A percentile compares a stretch with the other conserved stretches of the same genome.
These are phyloP conservation scores for Dendrocincla tyrannina DNA, from an alignment of 2,797 vertebrate species.

Conservation along the genomic window DNA sequence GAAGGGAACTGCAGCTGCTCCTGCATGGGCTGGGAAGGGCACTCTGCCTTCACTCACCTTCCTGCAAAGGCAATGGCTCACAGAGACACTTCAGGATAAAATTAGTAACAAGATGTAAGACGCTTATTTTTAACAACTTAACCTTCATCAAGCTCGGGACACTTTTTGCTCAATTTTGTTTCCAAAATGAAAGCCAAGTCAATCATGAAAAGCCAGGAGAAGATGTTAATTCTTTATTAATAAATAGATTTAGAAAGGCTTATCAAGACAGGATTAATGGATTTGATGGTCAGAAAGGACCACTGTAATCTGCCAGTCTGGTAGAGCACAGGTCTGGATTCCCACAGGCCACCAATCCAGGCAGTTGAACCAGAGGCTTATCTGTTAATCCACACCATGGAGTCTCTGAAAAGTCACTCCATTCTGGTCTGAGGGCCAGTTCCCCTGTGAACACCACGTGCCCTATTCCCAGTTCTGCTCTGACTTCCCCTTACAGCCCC, in stretches of 20 bases:
- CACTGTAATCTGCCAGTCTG: background rate
- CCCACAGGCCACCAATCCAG: background rate
- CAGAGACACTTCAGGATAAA: background rate
- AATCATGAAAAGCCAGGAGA: background rate
- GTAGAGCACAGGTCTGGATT: background rate
- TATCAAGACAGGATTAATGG: slow-evolving; percentile 39
- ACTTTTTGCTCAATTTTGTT: background rate
- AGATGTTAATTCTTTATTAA: slow-evolving; percentile 54
- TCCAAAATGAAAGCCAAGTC: slow-evolving; percentile 29
- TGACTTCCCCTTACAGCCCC: background rate
- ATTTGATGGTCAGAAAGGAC: background rate
- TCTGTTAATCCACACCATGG: background rate
- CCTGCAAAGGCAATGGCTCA: background rate
- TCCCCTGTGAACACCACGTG: background rate
- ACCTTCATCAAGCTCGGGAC: background rate
- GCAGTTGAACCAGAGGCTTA: background rate
- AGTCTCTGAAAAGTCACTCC: background rate
- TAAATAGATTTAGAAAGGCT: slow-evolving; percentile 43
- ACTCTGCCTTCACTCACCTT: background rate
- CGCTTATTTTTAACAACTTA: slow-evolving; percentile 22
- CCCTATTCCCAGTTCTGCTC: background rate
- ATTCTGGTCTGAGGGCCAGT: background rate
- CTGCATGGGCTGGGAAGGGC: background rate
- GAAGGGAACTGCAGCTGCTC: background rate
- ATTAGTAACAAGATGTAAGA: slow-evolving; percentile 1